Conservation (phyloP, 2,113 vertebrate genomes). For the Fregetta grallaria region DNA sequence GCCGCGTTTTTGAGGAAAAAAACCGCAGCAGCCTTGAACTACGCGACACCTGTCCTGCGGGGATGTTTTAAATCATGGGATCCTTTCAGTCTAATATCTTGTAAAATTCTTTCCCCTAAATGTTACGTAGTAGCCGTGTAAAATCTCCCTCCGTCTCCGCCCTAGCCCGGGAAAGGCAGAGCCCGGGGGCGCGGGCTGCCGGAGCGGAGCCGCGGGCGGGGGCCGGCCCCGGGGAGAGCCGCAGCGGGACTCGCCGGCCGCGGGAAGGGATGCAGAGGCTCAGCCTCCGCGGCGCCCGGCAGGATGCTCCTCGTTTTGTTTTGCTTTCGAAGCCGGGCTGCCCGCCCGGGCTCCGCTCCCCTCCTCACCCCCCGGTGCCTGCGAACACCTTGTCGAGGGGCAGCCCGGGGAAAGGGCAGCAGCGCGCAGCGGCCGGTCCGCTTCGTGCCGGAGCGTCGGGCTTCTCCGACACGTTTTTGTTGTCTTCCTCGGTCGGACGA, state of each 20-base stretch:
- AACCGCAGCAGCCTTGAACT: background rate
- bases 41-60: background rate
- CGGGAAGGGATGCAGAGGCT: background rate
- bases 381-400: background rate
- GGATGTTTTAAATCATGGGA: background rate
- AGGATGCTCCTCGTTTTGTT: background rate
- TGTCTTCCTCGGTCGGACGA: background rate
- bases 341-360: background rate
- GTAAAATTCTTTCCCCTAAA: background rate
- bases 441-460: background rate
- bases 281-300: background rate
- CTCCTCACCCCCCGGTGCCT: background rate
- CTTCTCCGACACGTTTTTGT: background rate
- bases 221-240: background rate
- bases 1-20: background rate
- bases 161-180: background rate
- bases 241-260: background rate
- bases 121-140: background rate
- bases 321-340: background rate
- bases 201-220: background rate
- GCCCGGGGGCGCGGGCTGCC: background rate
- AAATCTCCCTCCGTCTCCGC: background rate
- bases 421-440: background rate
- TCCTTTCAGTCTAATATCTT: background rate
- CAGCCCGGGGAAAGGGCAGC: background rate